Evolutionary conservation across 35 echinoderm and acorn worm genomes (phyloP), one percentile per base, ranked within the genome.

Genomic region (Lytechinus variegatus): DNA sequence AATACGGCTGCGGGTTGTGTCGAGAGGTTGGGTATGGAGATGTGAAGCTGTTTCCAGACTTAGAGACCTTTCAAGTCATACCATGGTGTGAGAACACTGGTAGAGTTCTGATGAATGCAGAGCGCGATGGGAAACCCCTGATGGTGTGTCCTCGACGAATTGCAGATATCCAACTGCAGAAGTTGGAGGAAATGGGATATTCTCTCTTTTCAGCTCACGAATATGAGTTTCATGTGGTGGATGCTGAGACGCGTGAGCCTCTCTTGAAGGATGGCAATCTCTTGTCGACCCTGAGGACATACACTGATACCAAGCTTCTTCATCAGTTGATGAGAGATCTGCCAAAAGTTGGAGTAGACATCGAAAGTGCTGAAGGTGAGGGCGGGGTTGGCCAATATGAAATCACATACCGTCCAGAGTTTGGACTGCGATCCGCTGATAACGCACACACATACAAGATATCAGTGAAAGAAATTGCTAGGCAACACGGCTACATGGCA

Each of bases 51-150:
- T 89, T 94, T 87, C 97, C 97, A 21, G 97, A 97, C 95, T 56
- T 96, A 5, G 95, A 87, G 14, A 97, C 97, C 12, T 96, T 97
- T 87, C 95, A 92, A 44, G 94, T 97, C 21, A 28, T 97, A 79
- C 97, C 97, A 3, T 97, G 97, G 97, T 93, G 92, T 58, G 95
- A 96, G 52, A 96, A 95, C 54, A 97, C 97, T 10, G 97, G 95
- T 12, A 93, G 97, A 54, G 94, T 97, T n/a, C 91, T 97, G n/a
- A 92, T 96, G 12, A 91, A 96, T 9, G 51, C 92, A 21, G 56
- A 87, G 10, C 91, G 89, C 55, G 71, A 93, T 6, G 97, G 97
- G 19, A 87, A 87, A 19, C 87, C 95, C 6, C 61, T 96, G 19
- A 61, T 66, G 21, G 91, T 94, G 51, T 94, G 91, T 52, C 97